A percentile compares a stretch with the other conserved stretches of the same genome.
These are phyloP conservation scores for Polymixis flavicincta DNA, from an alignment of 2,888 invertebrate species.

Conservation along the genomic window DNA sequence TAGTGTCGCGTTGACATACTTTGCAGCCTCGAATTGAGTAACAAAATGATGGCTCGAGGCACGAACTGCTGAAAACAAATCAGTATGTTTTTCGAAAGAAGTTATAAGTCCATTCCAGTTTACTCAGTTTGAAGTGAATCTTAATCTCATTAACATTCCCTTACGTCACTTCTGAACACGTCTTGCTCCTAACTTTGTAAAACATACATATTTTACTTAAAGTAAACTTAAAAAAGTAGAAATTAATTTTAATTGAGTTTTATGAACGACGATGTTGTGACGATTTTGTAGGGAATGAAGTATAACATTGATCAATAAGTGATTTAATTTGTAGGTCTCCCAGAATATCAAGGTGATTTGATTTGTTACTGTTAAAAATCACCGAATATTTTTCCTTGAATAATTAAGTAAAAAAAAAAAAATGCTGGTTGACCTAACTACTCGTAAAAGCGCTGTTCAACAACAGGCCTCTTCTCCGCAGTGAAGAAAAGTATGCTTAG, in stretches of 20 bases:
- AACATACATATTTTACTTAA: not conserved
- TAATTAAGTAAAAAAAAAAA: not conserved
- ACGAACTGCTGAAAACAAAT: constrained; percentile 1
- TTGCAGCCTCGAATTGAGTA: not conserved
- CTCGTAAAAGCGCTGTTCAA: not conserved
- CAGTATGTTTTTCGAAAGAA: not conserved
- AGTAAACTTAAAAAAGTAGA: constrained; percentile 2
- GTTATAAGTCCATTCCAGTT: not conserved
- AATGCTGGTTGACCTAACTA: not conserved
- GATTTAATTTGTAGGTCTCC: not conserved
- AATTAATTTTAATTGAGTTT: constrained; percentile 7
- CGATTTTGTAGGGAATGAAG: constrained; percentile 5
- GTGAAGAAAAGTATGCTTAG: not conserved
- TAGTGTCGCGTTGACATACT: not conserved
- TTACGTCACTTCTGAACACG: not conserved
- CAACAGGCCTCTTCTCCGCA: not conserved
- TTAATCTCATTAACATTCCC: not conserved
- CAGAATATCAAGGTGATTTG: not conserved
- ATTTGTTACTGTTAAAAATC: constrained; percentile 14
- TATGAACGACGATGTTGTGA: constrained; percentile 15
- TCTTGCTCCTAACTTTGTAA: not conserved
- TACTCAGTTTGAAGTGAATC: constrained; percentile 1
- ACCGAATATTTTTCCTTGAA: not conserved
- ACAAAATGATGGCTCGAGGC: not conserved
- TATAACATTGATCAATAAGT: not conserved